Base-by-base conservation (phyloP, 1,140 invertebrate species). In the Geopemphigus sp. region DNA sequence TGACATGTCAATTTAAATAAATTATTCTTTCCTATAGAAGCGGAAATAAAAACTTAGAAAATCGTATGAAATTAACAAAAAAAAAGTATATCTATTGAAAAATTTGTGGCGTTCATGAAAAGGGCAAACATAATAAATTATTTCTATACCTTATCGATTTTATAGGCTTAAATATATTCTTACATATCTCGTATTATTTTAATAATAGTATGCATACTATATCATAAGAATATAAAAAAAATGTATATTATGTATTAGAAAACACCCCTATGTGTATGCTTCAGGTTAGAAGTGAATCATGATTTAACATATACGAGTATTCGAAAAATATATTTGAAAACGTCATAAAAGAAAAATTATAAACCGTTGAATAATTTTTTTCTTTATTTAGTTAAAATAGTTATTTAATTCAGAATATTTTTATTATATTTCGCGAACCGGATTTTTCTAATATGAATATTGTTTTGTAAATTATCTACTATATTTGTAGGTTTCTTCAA, bases 381-480 rank as follows among this genome's bases (percentile, higher is more conserved):
- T 66, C n/a, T 39, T 66, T 39, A 68, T 68, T 47, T 47, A 24
- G 12, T 47, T 68, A 24, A 47, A 47, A 66, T 22, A 47, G 32
- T 68, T 68, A 47, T 68, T 68, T n/a, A 68, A 68, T 68, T 47
- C 15, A 24, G 8, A 22, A 68, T 68, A 24, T 39, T n/a, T 12
- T 12, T 39, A 39, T 66, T 22, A 66, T 12, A 39, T 45, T 14
- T 66, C 39, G 63, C n/a, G 4, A 11, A 39, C 19, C n/a, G 11
- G 32, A 39, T 66, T 10, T n/a, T 22, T 66, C 26, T 19, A 45
- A 66, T 39, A 66, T 66, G 15, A 32, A 63, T 32, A 50, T 5
- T 15, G 2, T 54, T 54, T 19, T 14, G 4, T 50, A 12, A 50
- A 50, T 50, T 50, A 50, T 8, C 5, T 50, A 50, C 11, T 12